Evolutionary conservation across 2,888 invertebrate genomes (phyloP), one percentile per base, ranked within the genome.

Genomic region (Oeneis ivallda): DNA sequence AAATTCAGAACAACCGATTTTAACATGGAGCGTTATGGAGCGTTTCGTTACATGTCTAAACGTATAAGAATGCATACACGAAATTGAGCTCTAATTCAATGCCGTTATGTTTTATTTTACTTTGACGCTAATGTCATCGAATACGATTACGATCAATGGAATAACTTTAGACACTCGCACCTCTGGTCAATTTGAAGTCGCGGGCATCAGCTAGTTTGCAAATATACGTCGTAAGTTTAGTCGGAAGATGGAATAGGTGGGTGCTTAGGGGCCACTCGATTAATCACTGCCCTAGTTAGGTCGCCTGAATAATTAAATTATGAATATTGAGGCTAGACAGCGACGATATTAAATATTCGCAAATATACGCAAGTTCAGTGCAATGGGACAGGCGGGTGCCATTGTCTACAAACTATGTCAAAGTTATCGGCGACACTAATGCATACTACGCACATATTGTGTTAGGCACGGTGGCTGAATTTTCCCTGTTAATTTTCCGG

Each of bases 381-480:
- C 50, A 57, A 60, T 49, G 60, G 26, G 60, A 43, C 57, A 57
- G 15, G 47, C 39, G 58, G 61, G 64, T 37, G 41, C 54, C 13
- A 60, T 49, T 43, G 53, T 34, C 17, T 15, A 47, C 34, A 39
- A 39, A 52, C 56, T 57, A 57, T 45, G 13, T 34, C 41, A 57
- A 66, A 66, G 63, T 61, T 63, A 54, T 66, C 56, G 68, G 32
- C 60, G 47, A 43, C 7, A 60, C 15, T 53, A 41, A 10, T n/a
- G 56, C 26, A 57, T 19, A 49, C 49, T 32, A 58, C 53, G 57
- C 66, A 61, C 56, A 60, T 57, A 57, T 65, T 68, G 58, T 61
- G 61, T 63, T 7, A 52, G 37, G 37, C 54, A 50, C n/a, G 37
- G 17, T 37, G 41, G 65, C 62, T 19, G 39, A 62, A 62, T 59